A percentile compares a stretch with the other conserved stretches of the same genome.
Conservation (phyloP, 2,113 vertebrate genomes). For the Tragulus kanchil region DNA sequence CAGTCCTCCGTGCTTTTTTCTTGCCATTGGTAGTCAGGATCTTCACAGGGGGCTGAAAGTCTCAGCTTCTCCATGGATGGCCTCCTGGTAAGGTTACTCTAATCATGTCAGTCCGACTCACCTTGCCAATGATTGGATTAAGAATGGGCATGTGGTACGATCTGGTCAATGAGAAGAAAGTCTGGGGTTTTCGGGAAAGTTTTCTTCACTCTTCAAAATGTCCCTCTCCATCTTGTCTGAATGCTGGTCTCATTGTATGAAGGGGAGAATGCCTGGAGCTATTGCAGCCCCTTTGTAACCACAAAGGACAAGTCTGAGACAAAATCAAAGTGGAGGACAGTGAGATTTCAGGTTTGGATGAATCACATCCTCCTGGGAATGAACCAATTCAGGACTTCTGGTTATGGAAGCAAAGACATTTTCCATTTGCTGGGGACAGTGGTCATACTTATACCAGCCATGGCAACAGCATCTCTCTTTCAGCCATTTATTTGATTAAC, state of each 20-base stretch:
- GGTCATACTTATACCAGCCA: not conserved
- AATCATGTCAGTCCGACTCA: not conserved
- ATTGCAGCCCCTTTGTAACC: slow-evolving; percentile 13
- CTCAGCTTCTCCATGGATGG: not conserved
- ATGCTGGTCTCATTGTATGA: not conserved
- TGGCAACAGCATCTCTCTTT: not conserved
- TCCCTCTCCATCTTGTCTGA: not conserved
- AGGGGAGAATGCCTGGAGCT: not conserved
- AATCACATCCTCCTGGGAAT: not conserved
- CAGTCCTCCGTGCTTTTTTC: not conserved
- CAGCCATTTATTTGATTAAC: not conserved
- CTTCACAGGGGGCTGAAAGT: not conserved
- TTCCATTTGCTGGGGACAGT: not conserved
- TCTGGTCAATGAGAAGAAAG: not conserved
- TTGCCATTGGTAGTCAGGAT: not conserved
- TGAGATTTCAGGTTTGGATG: not conserved
- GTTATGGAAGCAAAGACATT: slow-evolving; percentile 32
- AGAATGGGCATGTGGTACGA: not conserved
- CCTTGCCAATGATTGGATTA: not conserved
- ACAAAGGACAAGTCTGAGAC: not conserved
- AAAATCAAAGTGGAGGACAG: slow-evolving; percentile 2
- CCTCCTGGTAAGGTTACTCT: not conserved
- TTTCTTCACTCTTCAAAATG: slow-evolving; percentile 37
- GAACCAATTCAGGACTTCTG: not conserved
- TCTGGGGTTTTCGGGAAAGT: slow-evolving; percentile 4